phyloP scores from a whole-genome alignment of 2,888 invertebrate species.

The Drosophila differens region DNA sequence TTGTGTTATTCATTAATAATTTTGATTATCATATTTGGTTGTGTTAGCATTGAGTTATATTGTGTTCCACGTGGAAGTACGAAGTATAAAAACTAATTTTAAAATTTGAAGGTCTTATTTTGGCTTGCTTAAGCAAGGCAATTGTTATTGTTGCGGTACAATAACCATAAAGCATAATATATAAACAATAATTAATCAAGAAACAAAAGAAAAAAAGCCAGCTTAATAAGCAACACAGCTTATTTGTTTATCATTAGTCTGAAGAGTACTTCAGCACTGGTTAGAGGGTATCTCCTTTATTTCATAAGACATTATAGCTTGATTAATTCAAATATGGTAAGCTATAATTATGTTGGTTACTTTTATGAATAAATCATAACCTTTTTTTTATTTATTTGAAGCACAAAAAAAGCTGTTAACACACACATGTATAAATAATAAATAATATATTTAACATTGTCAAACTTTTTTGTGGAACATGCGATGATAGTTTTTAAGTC shows the following conservation, averaged over 20 bases:
- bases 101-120: neutral
- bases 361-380: conserved; percentile 14
- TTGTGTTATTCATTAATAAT: neutral
- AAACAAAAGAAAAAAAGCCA: neutral
- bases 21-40: neutral
- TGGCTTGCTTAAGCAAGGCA: neutral
- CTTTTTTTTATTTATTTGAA: conserved; percentile 8
- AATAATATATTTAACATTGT: neutral
- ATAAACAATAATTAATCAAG: neutral
- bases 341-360: neutral
- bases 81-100: neutral
- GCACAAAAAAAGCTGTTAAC: neutral
- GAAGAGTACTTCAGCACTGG: neutral
- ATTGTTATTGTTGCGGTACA: neutral
- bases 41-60: neutral
- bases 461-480: neutral
- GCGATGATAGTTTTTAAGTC: neutral
- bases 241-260: neutral
- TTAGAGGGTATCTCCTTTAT: neutral
- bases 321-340: neutral
- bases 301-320: neutral
- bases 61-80: neutral
- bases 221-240: neutral
- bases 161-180: neutral
- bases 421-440: neutral